Conservation (phyloP, 2,797 vertebrate genomes). For the Lagorchestes hirsutus region DNA sequence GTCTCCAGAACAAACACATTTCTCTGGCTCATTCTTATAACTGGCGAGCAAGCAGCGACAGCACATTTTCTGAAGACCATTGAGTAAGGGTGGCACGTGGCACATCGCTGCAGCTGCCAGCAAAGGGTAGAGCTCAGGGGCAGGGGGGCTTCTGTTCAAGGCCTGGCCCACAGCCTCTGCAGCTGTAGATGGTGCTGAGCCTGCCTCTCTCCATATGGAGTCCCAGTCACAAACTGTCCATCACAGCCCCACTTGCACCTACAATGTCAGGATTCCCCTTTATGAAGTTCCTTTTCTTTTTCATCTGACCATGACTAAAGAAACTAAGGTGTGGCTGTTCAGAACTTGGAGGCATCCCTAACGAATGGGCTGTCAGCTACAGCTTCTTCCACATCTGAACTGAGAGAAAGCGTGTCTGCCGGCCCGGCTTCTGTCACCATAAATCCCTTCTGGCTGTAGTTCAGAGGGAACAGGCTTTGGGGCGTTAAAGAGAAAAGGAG, state of each 20-base stretch:
- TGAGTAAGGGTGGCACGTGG: conserved; percentile 63
- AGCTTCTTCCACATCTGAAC: conserved; percentile 76
- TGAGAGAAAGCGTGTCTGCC: conserved; percentile 61
- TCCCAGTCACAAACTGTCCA: conserved; percentile 81
- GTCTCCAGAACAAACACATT: conserved; percentile 68
- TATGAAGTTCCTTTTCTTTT: conserved; percentile 81
- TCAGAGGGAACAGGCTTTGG: conserved; percentile 62
- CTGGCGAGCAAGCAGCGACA: conserved; percentile 58
- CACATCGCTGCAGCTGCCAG: conserved; percentile 56
- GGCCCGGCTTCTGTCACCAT: conserved; percentile 75
- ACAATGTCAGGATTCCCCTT: conserved; percentile 78
- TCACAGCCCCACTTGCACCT: conserved; percentile 80
- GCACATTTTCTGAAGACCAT: conserved; percentile 67
- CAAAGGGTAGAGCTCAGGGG: conserved; percentile 54
- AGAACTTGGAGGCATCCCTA: conserved; percentile 74
- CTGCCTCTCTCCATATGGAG: conserved; percentile 79
- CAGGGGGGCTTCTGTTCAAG: accelerated
- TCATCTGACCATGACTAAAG: conserved; percentile 88
- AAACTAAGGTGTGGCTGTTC: conserved; percentile 83
- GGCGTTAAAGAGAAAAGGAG: conserved; percentile 56
- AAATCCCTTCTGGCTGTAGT: conserved; percentile 76
- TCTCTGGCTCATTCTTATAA: conserved; percentile 8
- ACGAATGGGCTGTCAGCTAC: conserved; percentile 81
- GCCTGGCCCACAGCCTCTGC: conserved; percentile 63
- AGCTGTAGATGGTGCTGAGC: conserved; percentile 70